Conservation (phyloP, 1,140 invertebrate species). For the Polypedilum pembai region DNA sequence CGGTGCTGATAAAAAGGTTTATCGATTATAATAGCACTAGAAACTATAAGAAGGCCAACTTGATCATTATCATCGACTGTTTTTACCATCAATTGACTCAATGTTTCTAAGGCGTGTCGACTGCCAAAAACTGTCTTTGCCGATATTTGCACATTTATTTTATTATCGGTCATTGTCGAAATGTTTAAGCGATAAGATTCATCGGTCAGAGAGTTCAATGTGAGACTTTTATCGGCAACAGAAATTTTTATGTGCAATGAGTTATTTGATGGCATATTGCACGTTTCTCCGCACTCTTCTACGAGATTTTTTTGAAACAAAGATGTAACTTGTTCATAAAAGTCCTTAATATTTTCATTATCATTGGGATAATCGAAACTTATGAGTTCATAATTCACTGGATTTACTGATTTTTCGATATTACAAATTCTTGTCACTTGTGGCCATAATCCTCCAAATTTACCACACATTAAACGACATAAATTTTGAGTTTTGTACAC, state of each 20-base stretch:
- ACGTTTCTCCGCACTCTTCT: constrained; percentile 50
- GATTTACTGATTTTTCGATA: constrained; percentile 34
- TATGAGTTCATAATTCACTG: constrained; percentile 45
- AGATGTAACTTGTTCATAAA: constrained; percentile 44
- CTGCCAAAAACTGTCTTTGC: constrained; percentile 64
- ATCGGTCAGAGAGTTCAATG: constrained; percentile 54
- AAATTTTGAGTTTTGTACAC: constrained; percentile 45
- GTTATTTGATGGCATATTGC: constrained; percentile 45
- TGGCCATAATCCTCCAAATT: constrained; percentile 62
- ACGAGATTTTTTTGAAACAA: constrained; percentile 49
- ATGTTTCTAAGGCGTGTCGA: constrained; percentile 66
- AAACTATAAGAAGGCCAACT: constrained; percentile 44
- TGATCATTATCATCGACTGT: constrained; percentile 31
- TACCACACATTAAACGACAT: constrained; percentile 60
- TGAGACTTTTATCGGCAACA: constrained; percentile 44
- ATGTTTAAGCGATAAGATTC: constrained; percentile 57
- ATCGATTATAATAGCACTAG: constrained; percentile 51
- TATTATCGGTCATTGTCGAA: constrained; percentile 46
- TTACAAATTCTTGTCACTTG: constrained; percentile 47
- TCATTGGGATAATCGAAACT: constrained; percentile 47
- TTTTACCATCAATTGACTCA: constrained; percentile 57
- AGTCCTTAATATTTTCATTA: neutral
- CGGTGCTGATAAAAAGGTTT: constrained; percentile 61
- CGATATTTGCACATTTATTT: constrained; percentile 50
- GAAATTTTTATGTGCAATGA: constrained; percentile 49